Base-by-base conservation (phyloP, 2,113 vertebrate species). In the Reinhardtius hippoglossoides region DNA sequence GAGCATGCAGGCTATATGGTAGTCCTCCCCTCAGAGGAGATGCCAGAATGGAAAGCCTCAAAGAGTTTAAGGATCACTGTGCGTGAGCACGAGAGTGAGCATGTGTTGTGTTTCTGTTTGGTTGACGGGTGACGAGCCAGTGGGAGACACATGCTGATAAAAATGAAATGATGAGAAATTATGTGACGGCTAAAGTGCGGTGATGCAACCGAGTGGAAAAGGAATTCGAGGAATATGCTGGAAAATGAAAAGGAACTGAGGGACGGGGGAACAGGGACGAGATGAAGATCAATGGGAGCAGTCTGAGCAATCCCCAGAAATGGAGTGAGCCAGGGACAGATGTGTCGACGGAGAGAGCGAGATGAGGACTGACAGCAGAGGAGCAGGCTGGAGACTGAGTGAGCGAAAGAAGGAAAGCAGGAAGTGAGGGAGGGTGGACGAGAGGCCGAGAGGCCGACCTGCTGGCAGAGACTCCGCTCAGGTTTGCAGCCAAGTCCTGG, bases 241-340 rank as follows among this genome's bases (percentile, higher is more conserved):
- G 18, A 61, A 70, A 74, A 67, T 59, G 20, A 81, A 71, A 35
- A 50, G 37, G 59, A 80, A 72, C 6, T 21, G 52, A 24, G 57
- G 44, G 61, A 68, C 0, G 4, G 0, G 62, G 26, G 27, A 66
- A 26, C 44, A 9, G 18, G 16, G 64, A 68, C 37, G 23, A 71
- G 65, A 80, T 77, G 82, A 59, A 81, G 82, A 89, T 77, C 65
- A 82, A 71, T 86, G 63, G 44, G 44, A 21, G 63, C 63, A 63
- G 78, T 77, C 9, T 20, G 57, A 81, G 31, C 71, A 71, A 79
- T 81, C 55, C 20, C n/a, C 31, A 59, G 74, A 77, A 64, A 71
- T 48, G 21, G 67, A 76, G 59, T 66, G 14, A 67, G 62, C 40
- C 23, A 65, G 5, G 8, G 81, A 80, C 76, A 83, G 77, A 79